Conservation (phyloP, 2,797 vertebrate species). For the Poeciliopsis infans region DNA sequence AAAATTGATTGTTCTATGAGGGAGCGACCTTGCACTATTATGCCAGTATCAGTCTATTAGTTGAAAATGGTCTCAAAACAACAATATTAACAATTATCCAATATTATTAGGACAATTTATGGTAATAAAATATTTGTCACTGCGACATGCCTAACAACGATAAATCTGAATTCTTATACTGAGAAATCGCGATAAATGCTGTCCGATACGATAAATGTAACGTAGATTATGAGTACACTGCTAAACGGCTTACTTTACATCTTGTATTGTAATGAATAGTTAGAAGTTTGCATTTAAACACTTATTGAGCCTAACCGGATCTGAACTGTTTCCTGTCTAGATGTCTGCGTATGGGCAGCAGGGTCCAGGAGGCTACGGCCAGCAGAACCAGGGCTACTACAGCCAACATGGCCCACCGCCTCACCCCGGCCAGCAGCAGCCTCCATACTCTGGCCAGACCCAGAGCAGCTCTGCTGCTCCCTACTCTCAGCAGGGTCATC, state of each 20-base stretch:
- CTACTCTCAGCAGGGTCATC: slow-evolving; percentile 84
- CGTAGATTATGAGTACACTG: background rate
- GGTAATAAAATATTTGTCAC: too few species aligned
- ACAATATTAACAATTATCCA: too few species aligned
- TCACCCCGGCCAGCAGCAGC: slow-evolving; percentile 77
- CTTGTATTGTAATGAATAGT: background rate
- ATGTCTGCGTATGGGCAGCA: slow-evolving; percentile 94
- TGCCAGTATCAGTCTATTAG: too few species aligned
- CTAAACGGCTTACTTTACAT: background rate
- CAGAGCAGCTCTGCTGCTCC: slow-evolving; percentile 79
- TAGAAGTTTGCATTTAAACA: background rate
- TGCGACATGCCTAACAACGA: too few species aligned
- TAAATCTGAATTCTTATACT: too few species aligned
- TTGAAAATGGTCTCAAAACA: too few species aligned
- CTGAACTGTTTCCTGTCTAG: slow-evolving; percentile 67
- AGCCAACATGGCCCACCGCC: slow-evolving; percentile 86
- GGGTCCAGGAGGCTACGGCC: slow-evolving; percentile 88
- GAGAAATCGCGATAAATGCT: too few species aligned
- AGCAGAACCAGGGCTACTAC: slow-evolving; percentile 92
- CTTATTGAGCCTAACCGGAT: slow-evolving; percentile 12
- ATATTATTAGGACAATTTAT: too few species aligned
- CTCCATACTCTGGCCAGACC: slow-evolving; percentile 76
- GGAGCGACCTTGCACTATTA: too few species aligned
- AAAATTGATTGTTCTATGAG: too few species aligned
- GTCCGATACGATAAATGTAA: too few species aligned